A percentile compares a stretch with the other conserved stretches of the same genome.
phyloP scores from a whole-genome alignment of 2,888 invertebrate species.

The Eristalis intricaria region DNA sequence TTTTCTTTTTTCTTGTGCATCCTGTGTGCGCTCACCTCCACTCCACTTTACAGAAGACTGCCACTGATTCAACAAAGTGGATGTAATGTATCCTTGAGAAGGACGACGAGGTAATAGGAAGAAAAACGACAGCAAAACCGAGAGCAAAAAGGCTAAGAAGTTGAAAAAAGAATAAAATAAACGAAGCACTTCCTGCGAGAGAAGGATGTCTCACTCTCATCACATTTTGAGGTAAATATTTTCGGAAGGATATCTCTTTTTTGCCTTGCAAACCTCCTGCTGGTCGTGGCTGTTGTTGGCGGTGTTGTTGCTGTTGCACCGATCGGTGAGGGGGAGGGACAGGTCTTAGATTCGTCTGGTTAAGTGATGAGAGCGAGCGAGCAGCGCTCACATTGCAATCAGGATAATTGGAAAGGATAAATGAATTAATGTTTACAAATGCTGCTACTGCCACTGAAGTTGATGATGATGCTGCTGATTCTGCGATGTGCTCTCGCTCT shows the following conservation, averaged over 20 bases:
- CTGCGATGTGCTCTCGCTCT: slow-evolving; percentile 22
- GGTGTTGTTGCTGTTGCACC: not conserved
- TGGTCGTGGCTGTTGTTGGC: not conserved
- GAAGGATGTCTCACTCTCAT: slow-evolving; percentile 60
- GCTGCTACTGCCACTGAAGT: slow-evolving; percentile 58
- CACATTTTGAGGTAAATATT: slow-evolving; percentile 70
- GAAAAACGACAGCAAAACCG: slow-evolving; percentile 50
- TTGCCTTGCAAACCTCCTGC: not conserved
- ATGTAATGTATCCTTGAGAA: slow-evolving; percentile 70
- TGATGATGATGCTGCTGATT: slow-evolving; percentile 44
- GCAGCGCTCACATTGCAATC: slow-evolving; percentile 67
- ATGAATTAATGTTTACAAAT: slow-evolving; percentile 72
- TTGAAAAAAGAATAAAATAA: slow-evolving; percentile 11
- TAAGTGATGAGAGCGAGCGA: slow-evolving; percentile 68
- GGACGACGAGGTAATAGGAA: slow-evolving; percentile 58
- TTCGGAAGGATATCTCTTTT: slow-evolving; percentile 68
- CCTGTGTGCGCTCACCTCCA: slow-evolving; percentile 39
- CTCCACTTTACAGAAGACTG: slow-evolving; percentile 28
- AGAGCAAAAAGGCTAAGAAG: not conserved
- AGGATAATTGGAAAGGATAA: slow-evolving; percentile 73
- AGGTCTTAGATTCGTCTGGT: slow-evolving; percentile 1
- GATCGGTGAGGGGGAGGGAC: not conserved
- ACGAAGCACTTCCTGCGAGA: slow-evolving; percentile 17
- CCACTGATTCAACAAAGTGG: slow-evolving; percentile 70
- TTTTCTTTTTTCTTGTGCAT: slow-evolving; percentile 5